Percentiles rank a stretch among this genome's conserved stretches.
phyloP scores from a whole-genome alignment of 2,113 vertebrate species.

The Protobothrops mucrosquamatus region DNA sequence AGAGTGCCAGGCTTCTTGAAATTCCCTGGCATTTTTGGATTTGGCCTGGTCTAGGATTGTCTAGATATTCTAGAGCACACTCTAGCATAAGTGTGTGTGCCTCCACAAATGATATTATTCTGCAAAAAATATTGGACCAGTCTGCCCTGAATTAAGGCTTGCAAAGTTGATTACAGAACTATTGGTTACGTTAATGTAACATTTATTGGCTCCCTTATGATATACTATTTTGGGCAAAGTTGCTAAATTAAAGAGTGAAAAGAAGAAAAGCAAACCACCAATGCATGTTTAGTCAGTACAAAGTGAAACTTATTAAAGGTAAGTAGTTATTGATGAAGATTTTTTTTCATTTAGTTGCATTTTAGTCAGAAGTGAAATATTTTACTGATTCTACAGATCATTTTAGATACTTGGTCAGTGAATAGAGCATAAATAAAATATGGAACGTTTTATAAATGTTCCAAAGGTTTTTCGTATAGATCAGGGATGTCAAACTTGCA shows the following conservation, averaged over 20 bases:
- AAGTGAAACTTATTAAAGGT: neutral
- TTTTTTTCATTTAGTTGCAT: constrained; percentile 9
- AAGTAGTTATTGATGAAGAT: constrained; percentile 2
- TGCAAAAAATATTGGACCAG: neutral
- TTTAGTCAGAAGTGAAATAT: constrained; percentile 27
- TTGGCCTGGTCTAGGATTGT: too few relatives aligned
- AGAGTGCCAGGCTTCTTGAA: too few relatives aligned
- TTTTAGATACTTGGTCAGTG: neutral
- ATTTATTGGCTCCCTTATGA: neutral
- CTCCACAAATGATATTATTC: neutral
- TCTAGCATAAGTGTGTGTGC: neutral
- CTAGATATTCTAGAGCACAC: neutral
- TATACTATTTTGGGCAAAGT: neutral
- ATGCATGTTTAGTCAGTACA: neutral
- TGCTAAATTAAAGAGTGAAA: constrained; percentile 23
- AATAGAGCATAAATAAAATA: neutral
- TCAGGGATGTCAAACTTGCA: neutral
- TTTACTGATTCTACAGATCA: neutral
- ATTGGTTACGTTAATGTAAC: neutral
- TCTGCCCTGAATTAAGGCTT: neutral
- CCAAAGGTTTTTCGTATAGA: constrained; percentile 21
- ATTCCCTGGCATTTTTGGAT: too few relatives aligned
- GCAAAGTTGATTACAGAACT: neutral
- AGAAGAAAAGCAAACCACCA: constrained; percentile 29
- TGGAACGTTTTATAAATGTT: neutral